Evolutionary conservation across 1,140 invertebrate species (phyloP), one percentile per base, ranked within the genome.

Genomic region (Drosophila gunungcola): DNA sequence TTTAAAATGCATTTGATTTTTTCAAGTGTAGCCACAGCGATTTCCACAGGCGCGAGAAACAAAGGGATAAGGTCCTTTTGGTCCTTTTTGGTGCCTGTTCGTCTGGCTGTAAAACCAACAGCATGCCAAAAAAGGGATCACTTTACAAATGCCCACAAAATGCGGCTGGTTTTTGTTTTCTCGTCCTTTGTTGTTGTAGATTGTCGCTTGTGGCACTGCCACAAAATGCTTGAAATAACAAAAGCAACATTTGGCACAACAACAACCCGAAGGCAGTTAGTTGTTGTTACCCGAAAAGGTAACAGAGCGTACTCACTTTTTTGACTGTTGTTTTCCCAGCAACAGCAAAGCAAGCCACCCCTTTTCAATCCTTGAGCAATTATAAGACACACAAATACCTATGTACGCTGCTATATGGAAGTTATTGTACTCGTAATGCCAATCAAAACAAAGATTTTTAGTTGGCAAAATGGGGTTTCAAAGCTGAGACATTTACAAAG

Each of bases 101-200:
- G 58, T 48, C 58, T 67, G 54, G 38, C 54, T 61, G 57, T 77
- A 76, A 84, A 84, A 84, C 72, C 80, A 83, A 83, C 80, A 69
- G 27, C 54, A 70, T 38, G 51, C 61, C 68, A 43, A 32, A 41
- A 84, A 84, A 84, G 75, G 80, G 80, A 84, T 84, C 80, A 84
- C 72, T 84, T 84, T 84, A 84, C 80, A 84, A 84, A 84, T 84
- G 81, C 81, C 81, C 81, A 78, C 81, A 72, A 84, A 84, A 84
- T 83, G 80, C 80, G 76, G 81, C 81, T 63, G 81, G 76, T 73
- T 80, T 68, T 65, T 65, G 45, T 42, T 53, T 49, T 43, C 12
- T 32, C 54, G 9, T 63, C 53, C 16, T 68, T 38, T 81, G 65
- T 55, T 77, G 64, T 45, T 68, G 64, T 53, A 38, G 64, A 48